These are phyloP conservation scores for Steinernema scapterisci DNA, from an alignment of 2,888 invertebrate species.

Conservation along the genomic window DNA sequence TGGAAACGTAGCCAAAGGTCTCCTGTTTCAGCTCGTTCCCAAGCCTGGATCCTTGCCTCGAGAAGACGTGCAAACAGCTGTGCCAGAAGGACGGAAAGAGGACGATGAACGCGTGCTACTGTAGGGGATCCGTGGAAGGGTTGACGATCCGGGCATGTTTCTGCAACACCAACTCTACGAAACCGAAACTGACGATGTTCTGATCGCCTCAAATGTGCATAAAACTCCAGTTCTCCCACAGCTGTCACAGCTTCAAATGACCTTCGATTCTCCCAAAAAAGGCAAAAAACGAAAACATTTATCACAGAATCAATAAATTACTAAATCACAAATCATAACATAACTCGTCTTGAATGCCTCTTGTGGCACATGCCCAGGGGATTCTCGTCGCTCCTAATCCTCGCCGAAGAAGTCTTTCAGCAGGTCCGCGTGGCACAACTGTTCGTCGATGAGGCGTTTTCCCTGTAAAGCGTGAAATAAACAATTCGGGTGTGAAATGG, in stretches of 20 bases:
- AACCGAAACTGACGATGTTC: conserved; percentile 18
- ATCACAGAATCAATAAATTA: conserved; percentile 37
- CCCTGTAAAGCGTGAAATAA: conserved; percentile 32
- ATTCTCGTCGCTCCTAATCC: conserved; percentile 4
- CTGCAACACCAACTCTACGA: conserved; percentile 34
- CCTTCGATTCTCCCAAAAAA: too few relatives aligned
- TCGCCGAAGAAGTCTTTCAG: conserved; percentile 46
- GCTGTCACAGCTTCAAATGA: too few relatives aligned
- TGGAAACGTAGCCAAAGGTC: too few relatives aligned
- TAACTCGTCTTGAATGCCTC: conserved; percentile 31
- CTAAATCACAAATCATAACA: too few relatives aligned
- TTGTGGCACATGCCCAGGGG: too few relatives aligned
- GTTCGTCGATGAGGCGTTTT: conserved; percentile 45
- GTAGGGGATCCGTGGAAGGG: conserved; percentile 47
- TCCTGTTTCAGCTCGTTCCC: conserved; percentile 45
- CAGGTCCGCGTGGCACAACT: conserved; percentile 42
- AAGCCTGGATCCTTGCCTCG: conserved; percentile 44
- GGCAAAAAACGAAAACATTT: not conserved
- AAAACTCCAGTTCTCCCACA: not conserved
- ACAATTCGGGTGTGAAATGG: not conserved
- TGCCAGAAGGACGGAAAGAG: conserved; percentile 47
- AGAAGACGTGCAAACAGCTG: conserved; percentile 42
- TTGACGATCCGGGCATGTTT: conserved; percentile 48
- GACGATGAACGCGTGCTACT: conserved; percentile 45
- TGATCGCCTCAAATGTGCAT: not conserved